Base-by-base conservation (phyloP, 2,797 vertebrate species). In the Astyanax mexicanus region DNA sequence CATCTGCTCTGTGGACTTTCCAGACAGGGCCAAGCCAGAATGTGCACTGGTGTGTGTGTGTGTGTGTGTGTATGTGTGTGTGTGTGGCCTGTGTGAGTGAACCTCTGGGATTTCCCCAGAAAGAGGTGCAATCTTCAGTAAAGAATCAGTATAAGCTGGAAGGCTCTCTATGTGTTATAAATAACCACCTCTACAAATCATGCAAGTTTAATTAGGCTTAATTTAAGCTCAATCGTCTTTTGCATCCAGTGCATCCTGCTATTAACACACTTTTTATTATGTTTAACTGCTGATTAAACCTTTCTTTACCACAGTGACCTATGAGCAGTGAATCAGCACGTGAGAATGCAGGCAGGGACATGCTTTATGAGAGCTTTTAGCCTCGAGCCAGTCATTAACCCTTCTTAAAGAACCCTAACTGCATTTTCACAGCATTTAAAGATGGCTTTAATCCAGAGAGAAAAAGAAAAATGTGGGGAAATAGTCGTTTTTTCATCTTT, bases 1-100 rank as follows among this genome's bases (percentile, higher is more conserved):
- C 35, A 67, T 38, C 58, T 72, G 37, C 27, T 71, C 38, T 35
- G 27, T 79, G 82, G 71, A 74, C 61, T 81, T 84, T 84, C 82
- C 77, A 69, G 51, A 17, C 29, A 69, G 66, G 61, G 57, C 60
- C 45, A 62, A 68, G 64, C 42, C 51, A 23, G 29, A 60, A 47
- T 19, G 7, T 37, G 23, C 54, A 66, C 51, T 32, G 65, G 52
- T 71, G 29, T 69, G 54, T 37, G 25, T 42, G 60, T 45, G 61
- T 65, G 58, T 51, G 42, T 61, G 69, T 60, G 42, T 49, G 19
- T 51, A 29, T 64, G 47, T n/a, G 58, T 49, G n/a, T n/a, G n/a
- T n/a, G n/a, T n/a, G n/a, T n/a, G n/a, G n/a, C n/a, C n/a, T n/a
- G n/a, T n/a, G n/a, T 62, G 60, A 62, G 38, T 19, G n/a, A 47